Evolutionary conservation across 2,113 vertebrate species (phyloP).

Genomic region (Ctenomys sociabilis): DNA sequence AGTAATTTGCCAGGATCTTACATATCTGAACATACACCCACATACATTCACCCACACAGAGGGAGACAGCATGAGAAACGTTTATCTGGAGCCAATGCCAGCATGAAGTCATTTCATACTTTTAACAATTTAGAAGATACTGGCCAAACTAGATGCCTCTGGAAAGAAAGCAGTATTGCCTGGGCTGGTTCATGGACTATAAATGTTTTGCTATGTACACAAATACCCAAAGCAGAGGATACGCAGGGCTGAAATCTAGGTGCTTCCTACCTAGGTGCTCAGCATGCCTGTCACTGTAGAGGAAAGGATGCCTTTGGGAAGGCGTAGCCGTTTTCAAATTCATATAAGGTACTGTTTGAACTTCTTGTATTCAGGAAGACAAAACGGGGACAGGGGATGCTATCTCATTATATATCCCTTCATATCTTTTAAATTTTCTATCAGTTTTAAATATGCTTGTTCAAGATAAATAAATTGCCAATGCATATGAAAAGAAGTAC

Average conservation of each 20-base stretch:
- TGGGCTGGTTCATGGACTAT: not conserved
- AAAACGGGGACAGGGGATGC: not conserved
- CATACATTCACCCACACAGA: not conserved
- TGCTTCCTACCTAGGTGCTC: not conserved
- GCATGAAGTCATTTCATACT: not conserved
- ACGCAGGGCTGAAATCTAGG: not conserved
- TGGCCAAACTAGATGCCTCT: not conserved
- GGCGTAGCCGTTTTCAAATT: not conserved
- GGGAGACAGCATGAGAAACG: not conserved
- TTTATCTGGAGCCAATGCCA: not conserved
- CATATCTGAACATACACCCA: not conserved
- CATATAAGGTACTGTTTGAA: not conserved
- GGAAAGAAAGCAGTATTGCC: not conserved
- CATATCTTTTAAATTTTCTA: not conserved
- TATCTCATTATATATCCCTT: not conserved
- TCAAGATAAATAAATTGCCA: not conserved
- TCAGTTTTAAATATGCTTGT: not conserved
- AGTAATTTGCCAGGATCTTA: not conserved
- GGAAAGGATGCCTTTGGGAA: not conserved
- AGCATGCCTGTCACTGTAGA: not conserved
- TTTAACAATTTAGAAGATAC: not conserved
- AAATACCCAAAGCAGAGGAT: not conserved
- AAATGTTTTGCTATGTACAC: not conserved
- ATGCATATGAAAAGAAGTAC: not conserved
- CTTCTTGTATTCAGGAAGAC: not conserved